Evolutionary conservation across 1,140 invertebrate species (phyloP).

Genomic region (Pseudobourletiella spinata): DNA sequence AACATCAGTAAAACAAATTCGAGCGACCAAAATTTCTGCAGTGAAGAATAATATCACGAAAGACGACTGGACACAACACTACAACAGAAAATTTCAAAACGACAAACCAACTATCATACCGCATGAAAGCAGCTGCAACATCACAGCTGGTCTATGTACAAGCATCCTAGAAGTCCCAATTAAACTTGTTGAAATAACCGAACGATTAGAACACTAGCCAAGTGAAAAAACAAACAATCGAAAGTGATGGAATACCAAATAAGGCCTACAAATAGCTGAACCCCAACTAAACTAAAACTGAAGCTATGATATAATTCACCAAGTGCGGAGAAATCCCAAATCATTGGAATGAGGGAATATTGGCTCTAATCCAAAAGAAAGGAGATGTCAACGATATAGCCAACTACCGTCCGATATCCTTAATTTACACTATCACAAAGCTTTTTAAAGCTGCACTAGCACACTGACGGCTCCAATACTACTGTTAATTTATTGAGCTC

Average conservation of each 20-base stretch:
- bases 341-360: background rate
- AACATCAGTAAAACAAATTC: background rate
- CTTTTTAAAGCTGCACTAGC: slow-evolving; percentile 11
- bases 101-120: background rate
- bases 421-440: slow-evolving; percentile 14
- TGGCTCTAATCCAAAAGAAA: slow-evolving; percentile 18
- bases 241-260: slow-evolving; percentile 27
- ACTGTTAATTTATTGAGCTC: slow-evolving; percentile 4
- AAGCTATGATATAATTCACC: slow-evolving; percentile 2
- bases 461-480: background rate
- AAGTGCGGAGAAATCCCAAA: background rate
- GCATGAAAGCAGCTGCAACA: background rate
- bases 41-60: background rate
- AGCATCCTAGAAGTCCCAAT: slow-evolving; percentile 8
- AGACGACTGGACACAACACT: background rate
- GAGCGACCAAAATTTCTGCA: background rate
- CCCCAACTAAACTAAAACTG: background rate
- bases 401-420: slow-evolving; percentile 20
- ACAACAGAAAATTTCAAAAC: background rate
- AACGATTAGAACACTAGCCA: slow-evolving; percentile 26
- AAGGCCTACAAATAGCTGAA: slow-evolving; percentile 26
- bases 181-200: background rate
- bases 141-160: background rate
- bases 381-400: background rate
- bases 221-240: slow-evolving; percentile 29